These are phyloP conservation scores for Flexamia atlantica DNA, from an alignment of 2,888 invertebrate species.

Conservation along the genomic window DNA sequence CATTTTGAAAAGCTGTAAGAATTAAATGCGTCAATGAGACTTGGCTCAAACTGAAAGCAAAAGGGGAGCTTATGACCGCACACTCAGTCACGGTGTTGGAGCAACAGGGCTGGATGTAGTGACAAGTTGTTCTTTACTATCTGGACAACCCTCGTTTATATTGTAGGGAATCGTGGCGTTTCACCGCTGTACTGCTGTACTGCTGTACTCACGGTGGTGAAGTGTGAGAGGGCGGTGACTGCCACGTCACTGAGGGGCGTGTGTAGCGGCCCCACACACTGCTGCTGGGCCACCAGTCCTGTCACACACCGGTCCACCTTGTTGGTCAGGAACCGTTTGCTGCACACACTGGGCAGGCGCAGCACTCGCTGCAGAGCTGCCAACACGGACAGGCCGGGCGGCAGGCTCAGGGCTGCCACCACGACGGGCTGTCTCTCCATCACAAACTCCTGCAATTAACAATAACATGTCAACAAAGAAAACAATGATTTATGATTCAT, in stretches of 20 bases:
- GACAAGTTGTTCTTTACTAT: too few relatives aligned
- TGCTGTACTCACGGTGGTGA: constrained; percentile 78
- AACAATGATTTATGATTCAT: too few relatives aligned
- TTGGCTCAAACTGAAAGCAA: too few relatives aligned
- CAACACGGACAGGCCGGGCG: constrained; percentile 79
- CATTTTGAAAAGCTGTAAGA: too few relatives aligned
- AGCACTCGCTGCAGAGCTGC: constrained; percentile 88
- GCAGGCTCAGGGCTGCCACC: constrained; percentile 78
- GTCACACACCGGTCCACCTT: constrained; percentile 98
- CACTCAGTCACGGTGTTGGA: too few relatives aligned
- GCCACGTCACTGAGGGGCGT: constrained; percentile 97
- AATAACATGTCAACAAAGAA: too few relatives aligned
- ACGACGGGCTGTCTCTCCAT: constrained; percentile 77
- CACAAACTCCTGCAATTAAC: constrained; percentile 77
- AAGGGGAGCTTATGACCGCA: too few relatives aligned
- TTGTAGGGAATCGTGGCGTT: too few relatives aligned
- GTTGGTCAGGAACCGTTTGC: constrained; percentile 96
- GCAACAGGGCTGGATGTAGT: too few relatives aligned
- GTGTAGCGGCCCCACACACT: constrained; percentile 98
- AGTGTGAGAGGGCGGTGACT: constrained; percentile 91
- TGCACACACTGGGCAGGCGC: constrained; percentile 93
- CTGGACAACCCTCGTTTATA: too few relatives aligned
- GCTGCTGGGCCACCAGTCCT: constrained; percentile 97
- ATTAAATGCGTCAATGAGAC: too few relatives aligned
- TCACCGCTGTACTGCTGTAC: too few relatives aligned